Evolutionary conservation across 2,113 vertebrate species (phyloP), one percentile per base, ranked within the genome.

Genomic region (Tyto alba): DNA sequence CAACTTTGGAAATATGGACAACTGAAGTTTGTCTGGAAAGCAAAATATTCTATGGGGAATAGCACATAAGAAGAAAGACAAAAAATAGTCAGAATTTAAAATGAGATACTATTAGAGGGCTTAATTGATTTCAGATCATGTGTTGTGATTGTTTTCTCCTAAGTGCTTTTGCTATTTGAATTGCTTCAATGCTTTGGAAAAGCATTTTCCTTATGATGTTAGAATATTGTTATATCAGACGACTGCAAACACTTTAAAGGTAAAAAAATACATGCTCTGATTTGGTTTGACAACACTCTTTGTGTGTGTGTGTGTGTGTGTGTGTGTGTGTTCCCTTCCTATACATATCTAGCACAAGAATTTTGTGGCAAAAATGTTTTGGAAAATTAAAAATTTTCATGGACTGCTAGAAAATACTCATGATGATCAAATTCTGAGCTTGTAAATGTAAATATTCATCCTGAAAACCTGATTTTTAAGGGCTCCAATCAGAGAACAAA

Each of bases 401-500:
- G 45, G 77, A 68, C 87, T 93, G 34, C 40, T 87, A 52, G 57
- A 87, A 88, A 66, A 95, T 82, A 36, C 77, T 92, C 62, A 73
- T 78, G 76, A 73, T 94, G 66, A 95, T 86, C 57, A 92, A 38
- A 96, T 95, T 95, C 84, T 76, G 66, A 89, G 47, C 95, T 91
- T 91, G 74, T 87, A 95, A 91, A 91, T 96, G 91, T 94, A 96
- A 92, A 92, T 95, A 95, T 96, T 94, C 86, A 92, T 93, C 57
- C 93, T 53, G 86, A 88, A 96, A 96, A 91, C 43, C 62, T 94
- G 94, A 96, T 96, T 97, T 86, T 96, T 93, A 95, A 97, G 91
- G 95, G 74, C 55, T 94, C 86, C 96, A 96, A 95, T 94, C 92
- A 89, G 92, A 88, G 88, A 95, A 78, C 76, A 95, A 95, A 96